Conservation (phyloP, 2,888 invertebrate genomes). For the Coelinius sp. region DNA sequence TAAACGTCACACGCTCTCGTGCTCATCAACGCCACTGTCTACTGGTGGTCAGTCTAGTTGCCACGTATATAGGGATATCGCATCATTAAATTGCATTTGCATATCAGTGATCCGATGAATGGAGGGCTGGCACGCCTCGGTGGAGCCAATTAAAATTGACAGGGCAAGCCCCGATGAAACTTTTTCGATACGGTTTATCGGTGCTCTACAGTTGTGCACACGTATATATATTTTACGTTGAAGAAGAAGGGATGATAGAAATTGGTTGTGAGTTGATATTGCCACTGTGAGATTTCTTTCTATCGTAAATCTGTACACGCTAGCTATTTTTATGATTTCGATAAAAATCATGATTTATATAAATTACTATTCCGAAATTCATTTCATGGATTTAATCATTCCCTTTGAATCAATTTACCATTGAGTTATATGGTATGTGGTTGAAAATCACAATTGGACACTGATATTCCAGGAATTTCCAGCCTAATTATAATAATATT, state of each 20-base stretch:
- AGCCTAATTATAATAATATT: conserved; percentile 59
- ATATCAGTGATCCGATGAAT: conserved; percentile 64
- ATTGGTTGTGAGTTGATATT: conserved; percentile 17
- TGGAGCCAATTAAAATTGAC: conserved; percentile 66
- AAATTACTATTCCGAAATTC: too few relatives aligned
- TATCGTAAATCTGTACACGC: not conserved
- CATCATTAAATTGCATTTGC: conserved; percentile 68
- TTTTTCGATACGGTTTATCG: conserved; percentile 56
- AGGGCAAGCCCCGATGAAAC: conserved; percentile 53
- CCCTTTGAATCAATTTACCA: not conserved
- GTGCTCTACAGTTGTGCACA: conserved; percentile 49
- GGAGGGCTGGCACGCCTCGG: conserved; percentile 58
- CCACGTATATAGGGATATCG: conserved; percentile 58
- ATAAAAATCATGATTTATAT: not conserved
- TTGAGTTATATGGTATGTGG: not conserved
- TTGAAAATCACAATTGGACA: not conserved
- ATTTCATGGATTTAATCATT: not conserved
- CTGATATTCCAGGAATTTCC: conserved; percentile 49
- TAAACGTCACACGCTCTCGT: conserved; percentile 38
- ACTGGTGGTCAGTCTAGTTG: conserved; percentile 44
- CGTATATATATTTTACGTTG: conserved; percentile 3
- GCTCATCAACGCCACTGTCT: conserved; percentile 55
- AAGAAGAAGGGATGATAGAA: conserved; percentile 16
- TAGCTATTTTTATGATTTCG: not conserved
- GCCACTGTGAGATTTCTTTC: conserved; percentile 3